Percentiles rank a stretch among this genome's conserved stretches.
These are phyloP conservation scores for Fringilla coelebs DNA, from an alignment of 2,797 vertebrate genomes.

Conservation along the genomic window DNA sequence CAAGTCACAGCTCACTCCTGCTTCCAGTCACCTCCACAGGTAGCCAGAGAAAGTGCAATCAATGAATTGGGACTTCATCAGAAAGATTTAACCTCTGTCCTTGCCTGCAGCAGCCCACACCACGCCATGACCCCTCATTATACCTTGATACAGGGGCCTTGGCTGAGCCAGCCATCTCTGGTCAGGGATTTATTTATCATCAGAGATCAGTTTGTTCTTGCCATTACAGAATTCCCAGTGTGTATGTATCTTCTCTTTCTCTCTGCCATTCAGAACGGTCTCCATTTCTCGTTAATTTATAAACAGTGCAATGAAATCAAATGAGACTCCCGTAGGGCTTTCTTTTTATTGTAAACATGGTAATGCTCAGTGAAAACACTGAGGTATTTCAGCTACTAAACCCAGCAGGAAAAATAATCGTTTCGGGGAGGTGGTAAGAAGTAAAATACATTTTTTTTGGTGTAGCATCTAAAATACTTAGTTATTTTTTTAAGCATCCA, in stretches of 20 bases:
- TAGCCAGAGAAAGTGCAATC: not conserved
- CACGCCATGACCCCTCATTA: not conserved
- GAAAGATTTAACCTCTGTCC: not conserved
- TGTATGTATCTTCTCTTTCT: not conserved
- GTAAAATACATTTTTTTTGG: not conserved
- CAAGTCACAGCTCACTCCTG: not conserved
- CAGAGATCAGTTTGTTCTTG: not conserved
- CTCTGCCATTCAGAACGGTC: not conserved
- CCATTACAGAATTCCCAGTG: not conserved
- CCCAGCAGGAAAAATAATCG: not conserved
- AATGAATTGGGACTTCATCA: conserved; percentile 41
- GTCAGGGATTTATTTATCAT: not conserved
- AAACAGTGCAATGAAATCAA: not conserved
- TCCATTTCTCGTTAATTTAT: conserved; percentile 35
- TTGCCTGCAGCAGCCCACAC: not conserved
- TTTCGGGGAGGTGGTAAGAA: not conserved
- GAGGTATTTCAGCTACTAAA: conserved; percentile 27
- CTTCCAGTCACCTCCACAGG: not conserved
- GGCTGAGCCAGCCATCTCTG: not conserved
- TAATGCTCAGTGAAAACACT: conserved; percentile 4
- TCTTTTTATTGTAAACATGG: conserved; percentile 5
- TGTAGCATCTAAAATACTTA: not conserved
- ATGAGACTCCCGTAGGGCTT: conserved; percentile 10
- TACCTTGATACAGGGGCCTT: not conserved
- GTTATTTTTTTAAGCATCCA: not conserved